Evolutionary conservation across 2,888 invertebrate species (phyloP).

Genomic region (Portevinia maculata): DNA sequence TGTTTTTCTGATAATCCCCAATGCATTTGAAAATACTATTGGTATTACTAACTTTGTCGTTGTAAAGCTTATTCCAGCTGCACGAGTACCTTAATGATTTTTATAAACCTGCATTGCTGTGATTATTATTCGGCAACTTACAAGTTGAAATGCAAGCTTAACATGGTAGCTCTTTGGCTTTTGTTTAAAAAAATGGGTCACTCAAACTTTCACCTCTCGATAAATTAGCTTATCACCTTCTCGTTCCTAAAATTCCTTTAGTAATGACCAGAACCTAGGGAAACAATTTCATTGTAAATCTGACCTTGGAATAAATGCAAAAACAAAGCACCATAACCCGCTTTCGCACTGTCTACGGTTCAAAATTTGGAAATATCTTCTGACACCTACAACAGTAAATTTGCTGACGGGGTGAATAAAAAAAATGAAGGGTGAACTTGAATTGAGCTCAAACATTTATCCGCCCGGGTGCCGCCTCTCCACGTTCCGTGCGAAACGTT

Average conservation of each 20-base stretch:
- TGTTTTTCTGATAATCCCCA: too few species aligned
- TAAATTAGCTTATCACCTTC: background rate
- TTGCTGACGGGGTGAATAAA: conserved; percentile 5
- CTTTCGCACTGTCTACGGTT: background rate
- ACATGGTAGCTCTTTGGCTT: too few species aligned
- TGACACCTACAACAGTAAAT: conserved; percentile 39
- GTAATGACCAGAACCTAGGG: background rate
- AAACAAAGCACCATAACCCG: conserved; percentile 17
- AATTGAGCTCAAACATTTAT: conserved; percentile 34
- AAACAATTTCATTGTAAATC: conserved; percentile 39
- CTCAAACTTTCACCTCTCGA: background rate
- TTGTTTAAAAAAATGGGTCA: too few species aligned
- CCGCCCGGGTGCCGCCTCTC: conserved; percentile 11
- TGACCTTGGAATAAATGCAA: conserved; percentile 43
- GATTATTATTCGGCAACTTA: too few species aligned
- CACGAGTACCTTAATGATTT: too few species aligned
- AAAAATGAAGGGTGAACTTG: conserved; percentile 54
- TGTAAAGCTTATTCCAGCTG: too few species aligned
- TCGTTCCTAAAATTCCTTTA: background rate
- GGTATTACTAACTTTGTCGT: too few species aligned
- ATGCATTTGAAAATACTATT: too few species aligned
- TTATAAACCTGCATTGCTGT: too few species aligned
- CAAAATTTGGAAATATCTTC: conserved; percentile 43
- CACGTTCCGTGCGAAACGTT: conserved; percentile 22
- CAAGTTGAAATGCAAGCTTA: too few species aligned